These are phyloP conservation scores for Merops nubicus DNA, from an alignment of 2,113 vertebrate genomes.

Conservation along the genomic window DNA sequence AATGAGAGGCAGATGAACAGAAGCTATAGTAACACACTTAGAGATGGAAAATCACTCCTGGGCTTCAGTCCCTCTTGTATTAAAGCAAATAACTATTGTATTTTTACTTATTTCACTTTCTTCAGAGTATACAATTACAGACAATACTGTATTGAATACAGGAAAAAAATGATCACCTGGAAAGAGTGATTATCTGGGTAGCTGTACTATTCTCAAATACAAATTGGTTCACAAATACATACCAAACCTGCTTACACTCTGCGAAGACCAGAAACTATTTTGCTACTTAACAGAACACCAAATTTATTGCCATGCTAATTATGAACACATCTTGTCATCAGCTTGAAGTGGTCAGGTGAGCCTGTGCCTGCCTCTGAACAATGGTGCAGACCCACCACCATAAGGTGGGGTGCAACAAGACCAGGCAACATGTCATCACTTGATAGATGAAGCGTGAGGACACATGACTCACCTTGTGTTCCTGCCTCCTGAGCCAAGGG, in stretches of 20 bases:
- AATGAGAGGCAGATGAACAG: not conserved
- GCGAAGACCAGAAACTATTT: not conserved
- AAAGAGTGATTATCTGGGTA: not conserved
- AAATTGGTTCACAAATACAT: not conserved
- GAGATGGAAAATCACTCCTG: not conserved
- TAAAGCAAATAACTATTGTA: not conserved
- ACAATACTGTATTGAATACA: not conserved
- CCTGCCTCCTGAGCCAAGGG: not conserved
- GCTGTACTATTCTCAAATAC: not conserved
- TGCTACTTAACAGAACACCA: not conserved
- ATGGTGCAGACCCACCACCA: not conserved
- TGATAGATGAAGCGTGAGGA: fast-evolving
- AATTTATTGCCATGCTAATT: not conserved
- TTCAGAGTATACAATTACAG: not conserved
- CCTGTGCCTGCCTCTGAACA: not conserved
- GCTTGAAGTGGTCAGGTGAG: not conserved
- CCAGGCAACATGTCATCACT: not conserved
- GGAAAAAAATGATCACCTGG: not conserved
- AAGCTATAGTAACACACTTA: not conserved
- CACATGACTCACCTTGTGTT: not conserved
- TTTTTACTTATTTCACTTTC: not conserved
- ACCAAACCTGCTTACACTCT: not conserved
- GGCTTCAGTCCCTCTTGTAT: not conserved
- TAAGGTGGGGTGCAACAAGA: not conserved
- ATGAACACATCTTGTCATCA: not conserved